A percentile compares a stretch with the other conserved stretches of the same genome.
Evolutionary conservation across 2,888 invertebrate genomes (phyloP).

Genomic region (Criorhina ranunculi): DNA sequence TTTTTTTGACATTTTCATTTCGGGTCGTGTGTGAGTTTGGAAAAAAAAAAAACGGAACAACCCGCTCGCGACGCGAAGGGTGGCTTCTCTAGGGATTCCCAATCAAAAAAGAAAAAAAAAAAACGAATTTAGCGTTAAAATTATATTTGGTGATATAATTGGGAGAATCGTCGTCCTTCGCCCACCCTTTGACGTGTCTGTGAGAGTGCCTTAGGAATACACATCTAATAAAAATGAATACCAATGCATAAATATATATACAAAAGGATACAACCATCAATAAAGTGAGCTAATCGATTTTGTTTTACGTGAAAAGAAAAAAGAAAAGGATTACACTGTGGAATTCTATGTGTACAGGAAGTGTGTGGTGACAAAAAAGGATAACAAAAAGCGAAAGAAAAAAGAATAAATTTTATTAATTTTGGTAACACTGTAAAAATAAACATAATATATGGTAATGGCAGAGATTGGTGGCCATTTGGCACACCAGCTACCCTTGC

Average conservation of each 20-base stretch:
- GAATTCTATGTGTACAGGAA: conserved; percentile 41
- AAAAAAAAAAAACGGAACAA: conserved; percentile 21
- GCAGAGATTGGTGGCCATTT: conserved; percentile 88
- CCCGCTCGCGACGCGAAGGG: conserved; percentile 36
- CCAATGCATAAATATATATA: conserved; percentile 63
- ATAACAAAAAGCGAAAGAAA: conserved; percentile 26
- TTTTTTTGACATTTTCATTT: conserved; percentile 53
- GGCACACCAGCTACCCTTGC: conserved; percentile 88
- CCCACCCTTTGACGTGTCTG: conserved; percentile 65
- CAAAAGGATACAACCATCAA: conserved; percentile 68
- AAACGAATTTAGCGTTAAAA: conserved; percentile 9
- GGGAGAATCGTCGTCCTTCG: conserved; percentile 45
- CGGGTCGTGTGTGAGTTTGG: conserved; percentile 55
- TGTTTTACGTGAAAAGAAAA: conserved; percentile 54
- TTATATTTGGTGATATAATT: conserved; percentile 62
- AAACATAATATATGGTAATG: conserved; percentile 87
- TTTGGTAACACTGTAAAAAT: conserved; percentile 72
- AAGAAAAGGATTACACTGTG: conserved; percentile 59
- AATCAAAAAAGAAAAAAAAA: conserved; percentile 15
- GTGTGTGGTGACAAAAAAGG: conserved; percentile 48
- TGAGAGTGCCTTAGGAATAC: conserved; percentile 71
- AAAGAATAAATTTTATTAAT: conserved; percentile 44
- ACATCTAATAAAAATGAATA: conserved; percentile 58
- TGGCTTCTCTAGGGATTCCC: conserved; percentile 21
- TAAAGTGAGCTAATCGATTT: conserved; percentile 69